These are phyloP conservation scores for Agrotis ipsilon DNA, from an alignment of 2,888 invertebrate species.

Conservation along the genomic window DNA sequence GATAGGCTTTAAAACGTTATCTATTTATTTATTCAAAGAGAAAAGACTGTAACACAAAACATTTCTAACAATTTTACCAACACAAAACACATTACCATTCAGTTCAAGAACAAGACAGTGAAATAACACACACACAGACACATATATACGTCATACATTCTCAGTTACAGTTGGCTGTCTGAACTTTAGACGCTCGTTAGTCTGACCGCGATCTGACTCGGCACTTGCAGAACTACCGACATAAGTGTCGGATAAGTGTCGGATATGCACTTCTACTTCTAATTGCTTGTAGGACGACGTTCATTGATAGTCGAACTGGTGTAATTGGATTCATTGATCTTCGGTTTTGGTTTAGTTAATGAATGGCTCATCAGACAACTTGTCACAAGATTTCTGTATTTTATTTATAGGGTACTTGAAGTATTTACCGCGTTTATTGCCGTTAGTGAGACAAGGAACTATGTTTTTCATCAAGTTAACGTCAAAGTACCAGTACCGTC, in stretches of 20 bases:
- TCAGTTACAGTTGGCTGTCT: constrained; percentile 40
- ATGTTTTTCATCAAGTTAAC: no score
- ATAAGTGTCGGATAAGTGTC: constrained; percentile 47
- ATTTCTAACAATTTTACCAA: neutral
- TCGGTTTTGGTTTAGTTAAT: constrained; percentile 13
- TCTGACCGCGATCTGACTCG: constrained; percentile 59
- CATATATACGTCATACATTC: constrained; percentile 17
- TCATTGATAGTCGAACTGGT: constrained; percentile 52
- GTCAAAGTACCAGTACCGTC: no score
- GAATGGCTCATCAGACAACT: neutral
- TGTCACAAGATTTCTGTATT: no score
- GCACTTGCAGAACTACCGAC: constrained; percentile 42
- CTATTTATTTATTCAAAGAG: no score
- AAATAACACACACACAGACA: constrained; percentile 14
- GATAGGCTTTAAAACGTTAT: no score
- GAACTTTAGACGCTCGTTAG: constrained; percentile 63
- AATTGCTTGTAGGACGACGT: constrained; percentile 52
- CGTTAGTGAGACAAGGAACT: no score
- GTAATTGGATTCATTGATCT: constrained; percentile 51
- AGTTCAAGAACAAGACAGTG: constrained; percentile 16
- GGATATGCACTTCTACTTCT: constrained; percentile 58
- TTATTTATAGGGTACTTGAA: neutral
- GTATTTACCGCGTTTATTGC: no score
- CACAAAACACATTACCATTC: neutral
- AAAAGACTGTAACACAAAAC: no score